Percentiles rank a stretch among this genome's conserved stretches.
phyloP scores from a whole-genome alignment of 2,797 vertebrate genomes.

The Chaenodraco wilsoni region DNA sequence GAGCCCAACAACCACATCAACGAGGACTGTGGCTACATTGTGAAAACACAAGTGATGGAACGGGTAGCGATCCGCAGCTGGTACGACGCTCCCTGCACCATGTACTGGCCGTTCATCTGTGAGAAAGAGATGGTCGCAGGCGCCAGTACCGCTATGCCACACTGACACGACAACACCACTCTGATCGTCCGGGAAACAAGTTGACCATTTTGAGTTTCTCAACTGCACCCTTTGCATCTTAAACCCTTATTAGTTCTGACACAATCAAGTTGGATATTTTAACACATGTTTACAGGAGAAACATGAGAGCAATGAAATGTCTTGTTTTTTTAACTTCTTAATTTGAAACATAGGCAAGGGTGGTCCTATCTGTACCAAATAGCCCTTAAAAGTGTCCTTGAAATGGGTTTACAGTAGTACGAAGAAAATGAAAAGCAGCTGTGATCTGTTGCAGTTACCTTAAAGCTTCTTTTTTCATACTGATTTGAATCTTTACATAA shows the following conservation, averaged over 20 bases:
- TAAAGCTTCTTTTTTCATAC: background rate
- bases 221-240: background rate
- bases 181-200: background rate
- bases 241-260: background rate
- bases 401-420: background rate
- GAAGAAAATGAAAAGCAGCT: background rate
- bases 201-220: background rate
- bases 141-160: background rate
- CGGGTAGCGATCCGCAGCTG: conserved; percentile 73
- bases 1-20: conserved; percentile 84
- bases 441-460: background rate
- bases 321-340: background rate
- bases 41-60: conserved; percentile 66
- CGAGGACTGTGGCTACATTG: conserved; percentile 83
- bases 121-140: conserved; percentile 63
- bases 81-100: conserved; percentile 78
- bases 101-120: conserved; percentile 73
- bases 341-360: too few relatives aligned
- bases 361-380: background rate
- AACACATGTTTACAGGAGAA: background rate
- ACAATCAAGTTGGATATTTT: background rate
- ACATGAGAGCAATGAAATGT: background rate
- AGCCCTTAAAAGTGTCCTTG: background rate
- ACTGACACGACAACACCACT: background rate
- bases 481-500: background rate